Base-by-base conservation (phyloP, 2,797 vertebrate genomes). In the Pempheris klunzingeri region DNA sequence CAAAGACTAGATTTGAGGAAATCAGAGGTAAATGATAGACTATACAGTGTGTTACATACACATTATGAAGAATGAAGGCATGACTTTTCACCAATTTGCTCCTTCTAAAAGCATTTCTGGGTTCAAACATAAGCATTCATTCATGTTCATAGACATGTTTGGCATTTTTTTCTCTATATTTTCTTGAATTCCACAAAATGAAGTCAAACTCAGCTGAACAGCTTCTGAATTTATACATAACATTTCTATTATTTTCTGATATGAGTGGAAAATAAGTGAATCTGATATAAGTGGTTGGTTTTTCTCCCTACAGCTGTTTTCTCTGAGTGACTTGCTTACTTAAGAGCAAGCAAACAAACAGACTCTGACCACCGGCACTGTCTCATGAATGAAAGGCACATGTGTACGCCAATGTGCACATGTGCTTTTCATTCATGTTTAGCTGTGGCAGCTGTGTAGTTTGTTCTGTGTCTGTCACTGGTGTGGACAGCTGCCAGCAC, bases 401-500 rank as follows among this genome's bases (percentile, higher is more conserved):
- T 55, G 57, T 68, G 57, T 49, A 62, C 22, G 15, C 58, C 12
- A 22, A 24, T 26, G 10, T 55, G 70, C 65, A 77, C 67, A 73
- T 60, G 68, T 57, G 61, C 7, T 7, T 6, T 36, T 77, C 59
- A 71, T 41, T 52, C 61, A 71, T 58, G 69, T 62, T 63, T 47
- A 62, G 71, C 75, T 68, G 36, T 18, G 22, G 50, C 13, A 30
- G 71, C 49, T 36, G 62, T 26, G 18, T 49, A 20, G 28, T 32
- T 30, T 12, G 5, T 18, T 22, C 4, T n/a, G 34, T 58, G 64
- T 62, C 57, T 47, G 47, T 47, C 36, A 57, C 7, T 77, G 59
- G 34, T n/a, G n/a, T n/a, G 43, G 3, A 60, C 70, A 81, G 67
- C 71, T 65, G 70, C 67, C 65, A 44, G 7, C 20, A 39, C 28